Base-by-base conservation (phyloP, 2,888 invertebrate species). In the Leucania comma region DNA sequence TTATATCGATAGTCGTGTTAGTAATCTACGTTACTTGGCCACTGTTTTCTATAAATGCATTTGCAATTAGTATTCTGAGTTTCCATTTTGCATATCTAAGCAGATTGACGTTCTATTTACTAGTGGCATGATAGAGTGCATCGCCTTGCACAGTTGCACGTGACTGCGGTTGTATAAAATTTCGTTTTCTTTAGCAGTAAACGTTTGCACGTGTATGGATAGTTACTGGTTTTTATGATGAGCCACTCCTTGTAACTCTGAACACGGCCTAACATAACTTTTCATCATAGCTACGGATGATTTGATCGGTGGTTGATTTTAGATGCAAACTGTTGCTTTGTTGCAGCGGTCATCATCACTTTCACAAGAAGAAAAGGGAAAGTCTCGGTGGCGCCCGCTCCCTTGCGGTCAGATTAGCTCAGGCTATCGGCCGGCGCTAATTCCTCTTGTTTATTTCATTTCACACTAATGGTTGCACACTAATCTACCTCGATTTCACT, bases 341-440 rank as follows among this genome's bases (percentile, higher is more conserved):
- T 94, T 93, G 91, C 90, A 92, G 87, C 90, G 89, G 90, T 91
- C 92, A 94, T 95, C 94, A 94, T 94, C 95, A 93, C 95, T 96
- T 96, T 95, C 95, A 94, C 95, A 90, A 93, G 90, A 93, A 92
- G 92, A 94, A 95, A 95, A 95, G 94, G 94, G 95, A 95, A 96
- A 95, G 95, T 94, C 82, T 87, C 76, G 78, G 87, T 92, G 92
- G 92, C 91, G 93, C 91, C 89, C 93, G 92, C 88, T 95, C 95
- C 95, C 96, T 95, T 95, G 95, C 93, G 95, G 94, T 95, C 93
- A 93, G 94, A 93, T 94, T 91, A 91, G 87, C 91, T 90, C 89
- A 85, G 90, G 87, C 92, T 91, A 92, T 94, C 90, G 91, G 89
- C 90, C 91, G 90, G 86, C 84, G 89, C 91, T 94, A 93, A 95